Percentiles rank a stretch among this genome's conserved stretches.
phyloP scores from a whole-genome alignment of 2,113 vertebrate genomes.

The Ginglymostoma cirratum region DNA sequence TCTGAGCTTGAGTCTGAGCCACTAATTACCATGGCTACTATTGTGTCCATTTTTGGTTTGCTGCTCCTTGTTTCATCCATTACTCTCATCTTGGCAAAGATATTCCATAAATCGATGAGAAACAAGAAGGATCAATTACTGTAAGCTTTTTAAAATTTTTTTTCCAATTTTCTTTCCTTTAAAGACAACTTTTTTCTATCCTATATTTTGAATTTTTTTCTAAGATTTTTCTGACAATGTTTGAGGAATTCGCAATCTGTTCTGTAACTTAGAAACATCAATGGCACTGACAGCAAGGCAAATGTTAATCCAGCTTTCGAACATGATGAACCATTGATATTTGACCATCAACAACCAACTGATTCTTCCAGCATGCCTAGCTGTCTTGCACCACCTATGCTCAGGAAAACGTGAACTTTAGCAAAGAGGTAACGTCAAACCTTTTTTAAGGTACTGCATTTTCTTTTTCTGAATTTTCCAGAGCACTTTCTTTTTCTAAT shows the following conservation, averaged over 20 bases:
- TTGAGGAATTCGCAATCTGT: conserved; percentile 48
- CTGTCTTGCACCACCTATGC: conserved; percentile 55
- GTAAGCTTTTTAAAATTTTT: conserved; percentile 58
- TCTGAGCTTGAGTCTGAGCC: conserved; percentile 63
- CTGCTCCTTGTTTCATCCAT: conserved; percentile 61
- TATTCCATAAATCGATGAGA: conserved; percentile 64
- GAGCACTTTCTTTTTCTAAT: conserved; percentile 42
- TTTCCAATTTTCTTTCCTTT: conserved; percentile 40
- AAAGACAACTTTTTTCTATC: background rate
- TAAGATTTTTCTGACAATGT: conserved; percentile 1
- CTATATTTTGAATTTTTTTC: conserved; percentile 39
- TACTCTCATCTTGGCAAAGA: conserved; percentile 61
- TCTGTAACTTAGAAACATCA: conserved; percentile 62
- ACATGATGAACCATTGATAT: conserved; percentile 55
- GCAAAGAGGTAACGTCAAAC: conserved; percentile 57
- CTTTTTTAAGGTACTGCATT: conserved; percentile 20
- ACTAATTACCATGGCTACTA: conserved; percentile 54
- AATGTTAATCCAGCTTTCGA: conserved; percentile 70
- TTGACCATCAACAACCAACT: conserved; percentile 43
- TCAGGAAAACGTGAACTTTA: conserved; percentile 58
- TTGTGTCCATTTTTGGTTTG: conserved; percentile 58
- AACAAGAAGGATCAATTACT: conserved; percentile 59
- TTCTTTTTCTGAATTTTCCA: conserved; percentile 30
- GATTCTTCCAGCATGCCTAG: conserved; percentile 52
- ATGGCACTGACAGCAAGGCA: conserved; percentile 59